These are phyloP conservation scores for Volucella zonaria DNA, from an alignment of 2,888 invertebrate genomes.

Conservation along the genomic window DNA sequence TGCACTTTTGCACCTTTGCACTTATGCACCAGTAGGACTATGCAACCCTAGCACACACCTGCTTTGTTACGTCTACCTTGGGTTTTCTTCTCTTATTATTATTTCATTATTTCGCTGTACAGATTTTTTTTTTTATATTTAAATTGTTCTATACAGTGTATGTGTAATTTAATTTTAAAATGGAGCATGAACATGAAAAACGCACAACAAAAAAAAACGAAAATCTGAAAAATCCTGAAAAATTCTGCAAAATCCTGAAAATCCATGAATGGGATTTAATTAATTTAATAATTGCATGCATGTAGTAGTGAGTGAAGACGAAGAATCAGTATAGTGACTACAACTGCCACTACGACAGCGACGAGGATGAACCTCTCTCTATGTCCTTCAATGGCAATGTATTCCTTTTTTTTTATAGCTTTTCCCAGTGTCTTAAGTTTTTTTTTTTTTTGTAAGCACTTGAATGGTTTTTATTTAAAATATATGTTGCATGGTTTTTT, in stretches of 20 bases:
- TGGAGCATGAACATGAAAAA: constrained; percentile 43
- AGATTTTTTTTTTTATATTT: constrained; percentile 21
- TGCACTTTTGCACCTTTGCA: constrained; percentile 67
- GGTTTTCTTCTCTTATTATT: constrained; percentile 47
- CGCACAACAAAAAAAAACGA: constrained; percentile 2
- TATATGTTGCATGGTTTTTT: too few relatives aligned
- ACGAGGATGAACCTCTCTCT: constrained; percentile 39
- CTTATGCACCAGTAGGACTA: constrained; percentile 63
- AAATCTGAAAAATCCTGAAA: constrained; percentile 6
- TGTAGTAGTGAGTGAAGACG: neutral
- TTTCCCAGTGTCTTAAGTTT: neutral
- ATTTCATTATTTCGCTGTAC: constrained; percentile 54
- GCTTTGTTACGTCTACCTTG: constrained; percentile 53
- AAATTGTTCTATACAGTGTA: constrained; percentile 3
- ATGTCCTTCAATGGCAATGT: neutral
- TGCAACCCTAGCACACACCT: constrained; percentile 55
- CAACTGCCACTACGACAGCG: neutral
- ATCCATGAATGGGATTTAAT: constrained; percentile 66
- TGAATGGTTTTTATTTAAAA: neutral
- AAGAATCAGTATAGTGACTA: neutral
- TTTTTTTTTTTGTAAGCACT: neutral
- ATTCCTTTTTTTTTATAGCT: neutral
- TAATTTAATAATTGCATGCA: constrained; percentile 61
- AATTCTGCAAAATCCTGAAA: neutral
- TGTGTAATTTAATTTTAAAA: constrained; percentile 64